These are phyloP conservation scores for Parochlus steinenii DNA, from an alignment of 2,888 invertebrate species.

Conservation along the genomic window DNA sequence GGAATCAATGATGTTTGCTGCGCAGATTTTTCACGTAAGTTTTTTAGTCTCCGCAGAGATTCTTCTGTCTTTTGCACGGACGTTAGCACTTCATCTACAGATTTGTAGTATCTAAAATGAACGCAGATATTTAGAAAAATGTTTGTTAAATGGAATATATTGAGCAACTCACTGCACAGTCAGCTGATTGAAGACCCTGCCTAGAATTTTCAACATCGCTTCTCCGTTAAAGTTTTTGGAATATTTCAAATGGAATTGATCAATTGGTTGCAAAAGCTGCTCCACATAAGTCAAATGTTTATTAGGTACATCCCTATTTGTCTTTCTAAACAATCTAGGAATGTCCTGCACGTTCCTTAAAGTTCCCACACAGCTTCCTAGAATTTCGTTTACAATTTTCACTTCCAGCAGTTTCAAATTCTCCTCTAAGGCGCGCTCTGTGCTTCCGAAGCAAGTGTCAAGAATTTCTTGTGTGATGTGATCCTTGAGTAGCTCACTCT, in stretches of 20 bases:
- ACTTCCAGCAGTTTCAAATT: slow-evolving; percentile 24
- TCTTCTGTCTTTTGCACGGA: slow-evolving; percentile 94
- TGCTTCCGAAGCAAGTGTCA: slow-evolving; percentile 13
- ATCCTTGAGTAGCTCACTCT: slow-evolving; percentile 1
- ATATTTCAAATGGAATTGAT: slow-evolving; percentile 38
- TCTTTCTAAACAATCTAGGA: slow-evolving; percentile 80
- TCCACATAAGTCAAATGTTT: slow-evolving; percentile 68
- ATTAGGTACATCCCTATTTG: slow-evolving; percentile 72
- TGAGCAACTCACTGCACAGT: slow-evolving; percentile 32
- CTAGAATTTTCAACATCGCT: slow-evolving; percentile 28
- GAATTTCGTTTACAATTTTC: slow-evolving; percentile 27
- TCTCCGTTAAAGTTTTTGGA: slow-evolving; percentile 25
- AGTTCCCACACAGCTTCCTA: slow-evolving; percentile 35
- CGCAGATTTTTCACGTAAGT: slow-evolving; percentile 47
- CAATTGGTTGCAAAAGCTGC: slow-evolving; percentile 41
- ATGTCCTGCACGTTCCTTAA: slow-evolving; percentile 80
- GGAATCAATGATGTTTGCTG: slow-evolving; percentile 21
- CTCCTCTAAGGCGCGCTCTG: slow-evolving; percentile 6
- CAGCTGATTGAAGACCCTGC: slow-evolving; percentile 29
- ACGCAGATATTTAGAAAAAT: too few species aligned
- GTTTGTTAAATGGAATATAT: slow-evolving; percentile 9
- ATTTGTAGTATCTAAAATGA: slow-evolving; percentile 42
- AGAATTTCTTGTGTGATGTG: slow-evolving; percentile 3
- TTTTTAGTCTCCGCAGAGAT: slow-evolving; percentile 76
- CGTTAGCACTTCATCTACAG: slow-evolving; percentile 74